These are phyloP conservation scores for Gallinago jamesoni DNA, from an alignment of 2,113 vertebrate genomes.

Conservation along the genomic window DNA sequence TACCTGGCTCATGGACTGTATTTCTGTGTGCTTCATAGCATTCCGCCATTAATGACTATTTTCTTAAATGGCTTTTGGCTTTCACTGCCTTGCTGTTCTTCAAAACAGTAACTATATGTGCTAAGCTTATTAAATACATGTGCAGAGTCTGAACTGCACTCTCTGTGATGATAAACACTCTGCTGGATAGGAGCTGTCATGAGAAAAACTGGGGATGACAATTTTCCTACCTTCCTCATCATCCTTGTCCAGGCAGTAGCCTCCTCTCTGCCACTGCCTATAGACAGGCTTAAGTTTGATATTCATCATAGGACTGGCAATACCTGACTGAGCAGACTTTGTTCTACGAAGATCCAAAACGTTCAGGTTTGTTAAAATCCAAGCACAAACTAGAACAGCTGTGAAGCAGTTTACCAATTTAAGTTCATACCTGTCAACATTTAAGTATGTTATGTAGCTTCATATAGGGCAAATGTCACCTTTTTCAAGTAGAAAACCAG, in stretches of 20 bases:
- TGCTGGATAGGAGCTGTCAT: not conserved
- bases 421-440: not conserved
- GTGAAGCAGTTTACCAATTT: not conserved
- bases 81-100: not conserved
- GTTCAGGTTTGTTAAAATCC: not conserved
- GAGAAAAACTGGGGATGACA: not conserved
- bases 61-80: not conserved
- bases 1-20: not conserved
- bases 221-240: not conserved
- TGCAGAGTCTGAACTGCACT: not conserved
- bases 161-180: not conserved
- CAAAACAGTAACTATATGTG: not conserved
- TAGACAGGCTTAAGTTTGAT: not conserved
- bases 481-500: not conserved
- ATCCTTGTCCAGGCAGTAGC: not conserved
- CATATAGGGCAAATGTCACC: not conserved
- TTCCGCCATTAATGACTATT: not conserved
- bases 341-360: not conserved
- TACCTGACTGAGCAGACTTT: not conserved
- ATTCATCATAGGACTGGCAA: not conserved
- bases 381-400: not conserved
- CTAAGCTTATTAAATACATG: not conserved
- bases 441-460: not conserved
- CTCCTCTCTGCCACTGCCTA: not conserved
- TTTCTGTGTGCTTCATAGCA: not conserved